Percentiles rank a stretch among this genome's conserved stretches.
These are phyloP conservation scores for Drosophila malerkotliana DNA, from an alignment of 1,140 invertebrate species.

Conservation along the genomic window DNA sequence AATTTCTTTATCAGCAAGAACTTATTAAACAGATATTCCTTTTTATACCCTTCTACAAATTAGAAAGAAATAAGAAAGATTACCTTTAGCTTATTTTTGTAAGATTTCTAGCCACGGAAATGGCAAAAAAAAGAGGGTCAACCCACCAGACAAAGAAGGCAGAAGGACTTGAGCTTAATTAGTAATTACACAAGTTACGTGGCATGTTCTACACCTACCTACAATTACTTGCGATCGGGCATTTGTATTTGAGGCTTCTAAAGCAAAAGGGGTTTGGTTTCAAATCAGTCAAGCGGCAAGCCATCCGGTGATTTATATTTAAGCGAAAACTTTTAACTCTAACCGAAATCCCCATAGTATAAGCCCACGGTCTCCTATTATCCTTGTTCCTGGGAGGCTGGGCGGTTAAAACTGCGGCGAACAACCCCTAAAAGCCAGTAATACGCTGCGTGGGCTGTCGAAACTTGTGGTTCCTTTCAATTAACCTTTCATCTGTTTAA, in stretches of 20 bases:
- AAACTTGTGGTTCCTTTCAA: slow-evolving; percentile 80
- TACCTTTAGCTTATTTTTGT: slow-evolving; percentile 76
- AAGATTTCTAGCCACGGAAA: slow-evolving; percentile 68
- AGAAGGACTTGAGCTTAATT: slow-evolving; percentile 66
- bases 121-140: slow-evolving; percentile 41
- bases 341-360: slow-evolving; percentile 68
- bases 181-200: slow-evolving; percentile 77
- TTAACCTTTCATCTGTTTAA: slow-evolving; percentile 82
- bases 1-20: no score
- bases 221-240: slow-evolving; percentile 32
- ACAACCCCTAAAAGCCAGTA: slow-evolving; percentile 68
- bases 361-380: slow-evolving; percentile 33
- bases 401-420: slow-evolving; percentile 9
- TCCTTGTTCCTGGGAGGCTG: slow-evolving; percentile 17
- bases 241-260: slow-evolving; percentile 36
- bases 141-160: slow-evolving; percentile 6
- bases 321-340: slow-evolving; percentile 80
- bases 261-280: slow-evolving; percentile 19
- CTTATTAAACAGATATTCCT: neutral
- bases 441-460: slow-evolving; percentile 58
- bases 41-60: slow-evolving; percentile 23
- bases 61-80: slow-evolving; percentile 66
- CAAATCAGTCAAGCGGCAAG: slow-evolving; percentile 66
- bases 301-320: slow-evolving; percentile 78
- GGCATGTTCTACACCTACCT: slow-evolving; percentile 46